These are phyloP conservation scores for Xenopus petersii DNA, from an alignment of 2,797 vertebrate genomes.

Conservation along the genomic window DNA sequence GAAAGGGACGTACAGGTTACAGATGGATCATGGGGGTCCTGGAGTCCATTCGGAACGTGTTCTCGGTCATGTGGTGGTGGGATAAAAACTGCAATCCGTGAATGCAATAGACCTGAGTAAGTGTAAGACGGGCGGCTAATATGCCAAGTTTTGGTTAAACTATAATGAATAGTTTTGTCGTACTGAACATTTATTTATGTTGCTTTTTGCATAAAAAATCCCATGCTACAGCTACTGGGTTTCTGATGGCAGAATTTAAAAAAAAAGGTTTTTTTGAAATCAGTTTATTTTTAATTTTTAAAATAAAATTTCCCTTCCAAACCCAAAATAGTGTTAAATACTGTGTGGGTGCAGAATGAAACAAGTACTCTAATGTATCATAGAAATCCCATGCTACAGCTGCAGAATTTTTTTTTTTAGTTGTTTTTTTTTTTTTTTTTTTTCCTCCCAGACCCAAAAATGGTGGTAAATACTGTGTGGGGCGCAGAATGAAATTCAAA, in stretches of 20 bases:
- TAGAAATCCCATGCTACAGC: no score
- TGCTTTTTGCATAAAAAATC: no score
- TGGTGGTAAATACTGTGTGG: conserved; percentile 91
- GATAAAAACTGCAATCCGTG: conserved; percentile 87
- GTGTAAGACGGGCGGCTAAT: conserved; percentile 47
- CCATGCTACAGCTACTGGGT: no score
- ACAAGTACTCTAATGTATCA: no score
- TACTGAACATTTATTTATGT: no score
- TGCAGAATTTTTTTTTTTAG: no score
- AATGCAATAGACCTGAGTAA: conserved; percentile 96
- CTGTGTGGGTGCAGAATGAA: conserved; percentile 91
- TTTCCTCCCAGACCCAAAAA: conserved; percentile 79
- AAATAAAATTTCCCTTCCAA: conserved; percentile 65
- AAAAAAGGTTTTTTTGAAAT: no score
- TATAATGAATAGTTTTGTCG: no score
- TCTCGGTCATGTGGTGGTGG: conserved; percentile 92
- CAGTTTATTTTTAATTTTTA: neutral
- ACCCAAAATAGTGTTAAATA: conserved; percentile 90
- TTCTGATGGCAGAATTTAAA: no score
- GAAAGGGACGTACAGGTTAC: conserved; percentile 75
- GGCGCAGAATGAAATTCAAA: conserved; percentile 95
- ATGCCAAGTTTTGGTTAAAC: no score
- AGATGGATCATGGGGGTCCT: conserved; percentile 91
- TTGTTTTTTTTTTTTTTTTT: neutral
- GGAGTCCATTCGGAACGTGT: conserved; percentile 95